Evolutionary conservation across 2,888 invertebrate genomes (phyloP).

Genomic region (Ichneumon xanthorius): DNA sequence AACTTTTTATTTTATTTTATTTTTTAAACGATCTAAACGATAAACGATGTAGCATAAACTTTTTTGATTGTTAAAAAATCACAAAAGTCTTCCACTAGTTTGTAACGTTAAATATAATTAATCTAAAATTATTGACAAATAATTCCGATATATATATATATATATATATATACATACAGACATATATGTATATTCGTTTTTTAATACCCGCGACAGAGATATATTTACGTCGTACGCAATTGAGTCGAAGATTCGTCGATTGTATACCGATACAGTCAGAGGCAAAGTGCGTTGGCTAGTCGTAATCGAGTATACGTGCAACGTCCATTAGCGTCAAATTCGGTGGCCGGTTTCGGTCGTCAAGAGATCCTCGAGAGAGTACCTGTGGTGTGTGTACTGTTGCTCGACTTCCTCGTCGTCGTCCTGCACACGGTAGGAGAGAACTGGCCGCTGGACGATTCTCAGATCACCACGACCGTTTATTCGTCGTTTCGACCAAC

Average conservation of each 20-base stretch:
- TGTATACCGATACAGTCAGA: not conserved
- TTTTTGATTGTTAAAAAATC: constrained; percentile 75
- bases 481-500: constrained; percentile 38
- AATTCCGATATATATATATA: not conserved
- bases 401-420: constrained; percentile 11
- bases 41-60: constrained; percentile 39
- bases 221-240: constrained; percentile 6
- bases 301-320: constrained; percentile 51
- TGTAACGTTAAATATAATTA: constrained; percentile 66
- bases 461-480: constrained; percentile 31
- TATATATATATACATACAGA: not conserved
- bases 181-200: constrained; percentile 2
- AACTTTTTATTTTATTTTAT: not conserved
- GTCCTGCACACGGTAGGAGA: constrained; percentile 4
- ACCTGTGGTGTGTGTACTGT: constrained; percentile 3
- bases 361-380: constrained; percentile 1
- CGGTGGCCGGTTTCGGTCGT: constrained; percentile 1
- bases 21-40: constrained; percentile 3
- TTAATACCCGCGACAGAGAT: constrained; percentile 17
- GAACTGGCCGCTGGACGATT: constrained; percentile 9
- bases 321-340: constrained; percentile 58
- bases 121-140: constrained; percentile 11
- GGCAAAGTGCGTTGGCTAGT: constrained; percentile 14
- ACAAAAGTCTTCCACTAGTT: constrained; percentile 83
- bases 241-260: constrained; percentile 38